Base-by-base conservation (phyloP, 2,888 invertebrate genomes). In the Hyppa rectilinea region DNA sequence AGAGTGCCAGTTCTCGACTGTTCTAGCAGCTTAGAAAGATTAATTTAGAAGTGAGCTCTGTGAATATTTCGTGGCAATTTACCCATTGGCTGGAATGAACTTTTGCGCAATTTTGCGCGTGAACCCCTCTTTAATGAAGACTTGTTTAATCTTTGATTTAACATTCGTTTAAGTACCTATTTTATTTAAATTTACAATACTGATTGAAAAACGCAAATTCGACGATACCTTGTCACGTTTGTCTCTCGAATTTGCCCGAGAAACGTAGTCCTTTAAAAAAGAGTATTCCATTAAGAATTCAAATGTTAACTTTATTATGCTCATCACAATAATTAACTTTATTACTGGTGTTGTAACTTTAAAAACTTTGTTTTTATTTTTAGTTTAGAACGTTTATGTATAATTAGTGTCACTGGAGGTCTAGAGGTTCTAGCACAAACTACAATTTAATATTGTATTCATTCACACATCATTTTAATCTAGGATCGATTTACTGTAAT, bases 281-380 rank as follows among this genome's bases (percentile, higher is more conserved):
- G 68, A 53, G 58, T 61, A 69, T 76, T 63, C 71, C 69, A 76
- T 81, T 73, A 75, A 71, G 70, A 67, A 74, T 81, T 70, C 60
- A 72, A 82, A 74, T 71, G 75, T 61, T 55, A 69, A 69, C 53
- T 68, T 72, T 73, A 75, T 71, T 79, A 76, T 76, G 59, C 70
- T 72, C 69, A 58, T 77, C 80, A 80, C 70, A 71, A 79, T 82
- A 81, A 85, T 85, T 79, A 75, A 77, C 56, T 65, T 75, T 78
- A 82, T 78, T 76, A 72, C 58, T 56, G 58, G 61, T 74, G 43
- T 70, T 83, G 72, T 49, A 70, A 74, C 64, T 80, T 67, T 59
- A 52, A 65, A 62, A 58, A 56, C 58, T 52, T 61, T 49, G 26
- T 69, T 71, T 77, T 53, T 58, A 71, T 69, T 72, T 70, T 45